phyloP scores from a whole-genome alignment of 2,797 vertebrate genomes.

The Gouania willdenowi region DNA sequence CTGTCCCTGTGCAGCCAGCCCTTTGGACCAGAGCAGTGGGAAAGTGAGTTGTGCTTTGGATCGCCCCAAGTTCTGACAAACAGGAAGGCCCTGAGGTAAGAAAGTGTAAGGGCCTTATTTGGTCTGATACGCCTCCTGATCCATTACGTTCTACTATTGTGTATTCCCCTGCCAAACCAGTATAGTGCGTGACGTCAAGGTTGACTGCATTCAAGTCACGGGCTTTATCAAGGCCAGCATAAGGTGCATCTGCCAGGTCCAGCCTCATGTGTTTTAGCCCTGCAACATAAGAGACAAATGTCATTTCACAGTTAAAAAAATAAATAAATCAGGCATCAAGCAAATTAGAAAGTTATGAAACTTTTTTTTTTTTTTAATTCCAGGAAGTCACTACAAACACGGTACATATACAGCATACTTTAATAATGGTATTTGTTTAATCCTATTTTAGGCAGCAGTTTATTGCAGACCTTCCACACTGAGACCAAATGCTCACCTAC shows the following conservation, averaged over 20 bases:
- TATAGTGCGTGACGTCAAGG: slow-evolving; percentile 75
- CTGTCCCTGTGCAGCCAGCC: slow-evolving; percentile 78
- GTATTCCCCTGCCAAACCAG: slow-evolving; percentile 79
- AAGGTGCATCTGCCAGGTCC: slow-evolving; percentile 84
- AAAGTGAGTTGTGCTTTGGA: slow-evolving; percentile 86
- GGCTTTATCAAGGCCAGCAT: slow-evolving; percentile 88
- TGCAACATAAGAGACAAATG: slow-evolving; percentile 51
- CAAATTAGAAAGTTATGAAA: background rate
- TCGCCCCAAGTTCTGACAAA: slow-evolving; percentile 85
- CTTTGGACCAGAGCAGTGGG: slow-evolving; percentile 81
- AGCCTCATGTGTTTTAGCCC: slow-evolving; percentile 94
- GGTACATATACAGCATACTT: too few relatives aligned
- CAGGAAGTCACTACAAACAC: background rate
- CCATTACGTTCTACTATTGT: slow-evolving; percentile 51
- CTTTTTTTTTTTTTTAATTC: background rate
- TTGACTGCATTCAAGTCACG: slow-evolving; percentile 82
- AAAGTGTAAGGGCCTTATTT: slow-evolving; percentile 64
- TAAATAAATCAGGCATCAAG: background rate
- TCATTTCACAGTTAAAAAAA: background rate
- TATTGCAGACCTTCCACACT: slow-evolving; percentile 36
- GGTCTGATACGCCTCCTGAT: slow-evolving; percentile 54
- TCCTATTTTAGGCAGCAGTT: slow-evolving; percentile 21
- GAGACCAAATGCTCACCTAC: slow-evolving; percentile 79
- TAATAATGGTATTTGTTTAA: background rate
- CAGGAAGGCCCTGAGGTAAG: slow-evolving; percentile 82